Conservation (phyloP, 2,888 invertebrate species). For the Leucophenga maculata region DNA sequence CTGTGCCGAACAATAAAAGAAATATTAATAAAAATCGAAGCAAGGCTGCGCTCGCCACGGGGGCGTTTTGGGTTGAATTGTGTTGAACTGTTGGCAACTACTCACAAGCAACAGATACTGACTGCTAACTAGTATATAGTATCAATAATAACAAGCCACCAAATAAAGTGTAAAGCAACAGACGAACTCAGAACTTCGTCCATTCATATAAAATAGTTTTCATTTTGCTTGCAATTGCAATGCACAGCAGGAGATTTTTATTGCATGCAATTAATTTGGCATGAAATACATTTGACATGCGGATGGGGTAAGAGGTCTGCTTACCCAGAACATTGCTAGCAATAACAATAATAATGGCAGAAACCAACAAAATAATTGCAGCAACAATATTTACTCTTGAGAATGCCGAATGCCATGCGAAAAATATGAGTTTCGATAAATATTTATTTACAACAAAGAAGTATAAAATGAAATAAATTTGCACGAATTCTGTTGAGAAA, state of each 20-base stretch:
- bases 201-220: too few species aligned
- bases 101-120: conserved; percentile 8
- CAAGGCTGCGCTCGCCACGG: conserved; percentile 3
- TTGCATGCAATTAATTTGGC: conserved; percentile 43
- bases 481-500: too few species aligned
- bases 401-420: neutral
- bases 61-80: neutral
- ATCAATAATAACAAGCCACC: neutral
- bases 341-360: neutral
- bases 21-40: conserved; percentile 14
- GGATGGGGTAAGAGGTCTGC: too few species aligned
- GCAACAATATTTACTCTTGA: neutral
- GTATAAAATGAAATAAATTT: too few species aligned
- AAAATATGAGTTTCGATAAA: neutral
- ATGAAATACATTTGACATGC: conserved; percentile 23
- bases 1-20: conserved; percentile 13
- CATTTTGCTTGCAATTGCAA: conserved; percentile 34
- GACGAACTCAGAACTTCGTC: neutral
- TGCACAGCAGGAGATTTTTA: conserved; percentile 45
- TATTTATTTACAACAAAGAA: too few species aligned
- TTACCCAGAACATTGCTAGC: neutral
- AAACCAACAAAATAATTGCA: neutral
- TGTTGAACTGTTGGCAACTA: neutral
- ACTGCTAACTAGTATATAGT: neutral
- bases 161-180: neutral